Base-by-base conservation (phyloP, 2,797 vertebrate genomes). In the Eulemur coronatus region DNA sequence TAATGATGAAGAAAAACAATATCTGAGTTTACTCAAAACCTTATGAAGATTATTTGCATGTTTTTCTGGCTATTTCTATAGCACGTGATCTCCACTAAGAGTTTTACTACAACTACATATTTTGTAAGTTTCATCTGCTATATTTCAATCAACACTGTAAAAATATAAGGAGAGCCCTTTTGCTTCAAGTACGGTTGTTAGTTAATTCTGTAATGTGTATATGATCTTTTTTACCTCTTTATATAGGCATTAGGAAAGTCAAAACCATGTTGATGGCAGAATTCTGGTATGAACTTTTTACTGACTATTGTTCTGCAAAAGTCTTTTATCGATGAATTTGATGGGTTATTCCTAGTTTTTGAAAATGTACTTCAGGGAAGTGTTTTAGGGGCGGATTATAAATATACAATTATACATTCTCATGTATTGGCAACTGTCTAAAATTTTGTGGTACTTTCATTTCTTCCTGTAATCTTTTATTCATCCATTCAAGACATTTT, bases 311-410 rank as follows among this genome's bases (percentile, higher is more conserved):
- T 6, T 65, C 20, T 96, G 35, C 13, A 69, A 35, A 93, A 89
- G 18, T 57, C 22, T 73, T 89, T 91, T 43, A 70, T 91, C 38
- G 69, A 30, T 81, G 28, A 81, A 7, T 12, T 75, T 70, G 2
- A 35, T 80, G 26, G 43, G 28, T 84, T 88, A 52, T 41, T 91
- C 6, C n/a, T 35, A 41, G 28, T 12, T 48, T 92, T 90, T 55
- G 18, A 91, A 93, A 73, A 33, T 72, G 72, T 84, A 52, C 28
- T 78, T 95, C 41, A 84, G 63, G n/a, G 28, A 75, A 65, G 3
- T 76, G 4, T 43, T 79, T 57, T 26, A 0, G 9, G 2, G 6
- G 24, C 28, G 11, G 28, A 65, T 46, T 85, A 38, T 57, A 86
- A 61, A 4, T 57, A 65, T 12, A 18, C 3, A 52, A 14, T 4